These are phyloP conservation scores for Smittia sp. DNA, from an alignment of 2,888 invertebrate species.

Conservation along the genomic window DNA sequence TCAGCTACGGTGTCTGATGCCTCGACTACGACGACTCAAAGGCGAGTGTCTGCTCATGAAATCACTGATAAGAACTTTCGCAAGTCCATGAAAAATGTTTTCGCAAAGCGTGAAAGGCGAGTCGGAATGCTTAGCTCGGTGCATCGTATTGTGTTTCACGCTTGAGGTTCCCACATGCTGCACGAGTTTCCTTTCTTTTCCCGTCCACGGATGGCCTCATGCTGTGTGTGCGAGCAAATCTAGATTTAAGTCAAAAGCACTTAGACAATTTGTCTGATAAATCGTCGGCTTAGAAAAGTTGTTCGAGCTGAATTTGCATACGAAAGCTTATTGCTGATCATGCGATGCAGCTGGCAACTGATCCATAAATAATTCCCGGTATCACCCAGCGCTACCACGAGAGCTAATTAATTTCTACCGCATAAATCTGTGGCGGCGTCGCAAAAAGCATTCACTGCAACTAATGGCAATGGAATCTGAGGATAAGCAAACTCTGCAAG, in stretches of 20 bases:
- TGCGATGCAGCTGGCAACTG: slow-evolving; percentile 1
- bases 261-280: slow-evolving; percentile 36
- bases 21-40: too few relatives aligned
- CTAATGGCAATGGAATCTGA: too few relatives aligned
- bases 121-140: background rate
- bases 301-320: background rate
- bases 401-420: slow-evolving; percentile 30
- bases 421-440: slow-evolving; percentile 13
- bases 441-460: background rate
- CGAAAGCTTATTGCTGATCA: slow-evolving; percentile 15
- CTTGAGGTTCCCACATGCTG: background rate
- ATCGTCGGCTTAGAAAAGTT: slow-evolving; percentile 4
- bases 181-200: background rate
- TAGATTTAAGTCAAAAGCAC: slow-evolving; percentile 33
- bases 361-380: background rate
- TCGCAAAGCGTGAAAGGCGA: background rate
- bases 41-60: too few relatives aligned
- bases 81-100: background rate
- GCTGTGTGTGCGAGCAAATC: slow-evolving; percentile 26
- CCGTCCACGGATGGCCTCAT: background rate
- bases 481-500: too few relatives aligned
- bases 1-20: too few relatives aligned
- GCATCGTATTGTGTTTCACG: background rate
- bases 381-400: background rate
- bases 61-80: background rate